Evolutionary conservation across 2,113 vertebrate species (phyloP), one percentile per base, ranked within the genome.

Genomic region (Girardinichthys multiradiatus): DNA sequence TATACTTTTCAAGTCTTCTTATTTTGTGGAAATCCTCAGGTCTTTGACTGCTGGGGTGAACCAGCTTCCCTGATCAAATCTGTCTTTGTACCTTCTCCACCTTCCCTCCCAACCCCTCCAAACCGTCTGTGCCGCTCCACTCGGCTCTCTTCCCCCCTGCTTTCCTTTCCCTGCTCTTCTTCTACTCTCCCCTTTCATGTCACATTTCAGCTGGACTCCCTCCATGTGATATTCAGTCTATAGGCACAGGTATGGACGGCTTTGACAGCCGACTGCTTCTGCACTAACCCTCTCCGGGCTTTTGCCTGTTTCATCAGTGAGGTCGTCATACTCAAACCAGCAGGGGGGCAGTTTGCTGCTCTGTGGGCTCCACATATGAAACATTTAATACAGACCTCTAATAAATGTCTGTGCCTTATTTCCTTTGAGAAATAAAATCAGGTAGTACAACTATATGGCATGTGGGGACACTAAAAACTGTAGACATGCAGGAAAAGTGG

Each of bases 221-320:
- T 86, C 94, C 97, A 94, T 97, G 97, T 94, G 96, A 97, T 93
- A 96, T 97, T 94, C 96, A 98, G 94, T 96, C 96, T 91, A 91
- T 97, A 94, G 94, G 96, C 93, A 91, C 96, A 98, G 97, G 97
- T 98, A 99, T 86, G 96, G 89, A 90, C 75, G 70, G 69, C 77
- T 85, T 72, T 75, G 79, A 57, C 78, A 73, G 76, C 82, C 59
- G 76, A 80, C 42, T 45, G 4, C 71, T 79, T 77, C 84, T 72
- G 9, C 73, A 69, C 37, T 28, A 39, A 61, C 65, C 84, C 58
- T 76, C 64, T 45, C 72, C 30, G n/a, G 51, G 48, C 57, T 72
- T 21, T 79, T 62, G 60, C 79, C 63, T 60, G 79, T 83, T 69
- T 80, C 87, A 86, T 89, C 79, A 70, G 65, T 87, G 72, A 73